Base-by-base conservation (phyloP, 2,113 vertebrate species). In the Cepphus grylle region DNA sequence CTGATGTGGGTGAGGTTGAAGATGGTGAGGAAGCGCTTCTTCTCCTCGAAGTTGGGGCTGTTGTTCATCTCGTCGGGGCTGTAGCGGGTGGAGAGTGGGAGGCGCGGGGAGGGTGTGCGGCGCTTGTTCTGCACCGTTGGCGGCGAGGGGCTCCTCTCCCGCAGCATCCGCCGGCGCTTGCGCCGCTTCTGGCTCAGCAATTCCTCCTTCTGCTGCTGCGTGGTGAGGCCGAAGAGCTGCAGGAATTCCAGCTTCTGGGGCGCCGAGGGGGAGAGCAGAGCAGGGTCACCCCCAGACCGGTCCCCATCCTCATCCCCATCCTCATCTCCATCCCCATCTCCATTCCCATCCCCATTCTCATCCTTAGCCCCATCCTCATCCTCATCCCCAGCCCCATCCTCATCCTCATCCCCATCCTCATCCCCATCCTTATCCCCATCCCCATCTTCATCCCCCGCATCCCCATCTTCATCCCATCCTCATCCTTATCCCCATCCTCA, bases 31-130 rank as follows among this genome's bases (percentile, higher is more conserved):
- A 99, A 99, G 76, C 98, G 98, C 47, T 99, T 99, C 98, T 99
- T 99, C 97, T 99, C 99, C 95, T 99, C 99, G 20, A 99, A 98
- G 97, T 99, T 99, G 42, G 99, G 99, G 56, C 98, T 98, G 96
- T 96, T 98, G 98, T 99, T 99, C 99, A 99, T 99, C 77, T 99
- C 99, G 20, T 99, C 99, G 0, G 99, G 99, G 72, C 99, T 99
- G 96, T 99, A 99, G 93, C 99, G 99, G 4, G 99, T 99, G 95
- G 98, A 99, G 92, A 99, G 99, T 1, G 98, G 98, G 49, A 97
- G 97, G 19, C 97, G 97, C 0, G 98, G 97, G 2, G 99, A 98
- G 9, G 98, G 98, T 1, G 98, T 98, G 71, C 98, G 98, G 53
- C 99, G 99, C 97, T 99, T 99, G 67, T 87, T 98, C 94, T 98